Base-by-base conservation (phyloP, 2,797 vertebrate species). In the Poecilia picta region DNA sequence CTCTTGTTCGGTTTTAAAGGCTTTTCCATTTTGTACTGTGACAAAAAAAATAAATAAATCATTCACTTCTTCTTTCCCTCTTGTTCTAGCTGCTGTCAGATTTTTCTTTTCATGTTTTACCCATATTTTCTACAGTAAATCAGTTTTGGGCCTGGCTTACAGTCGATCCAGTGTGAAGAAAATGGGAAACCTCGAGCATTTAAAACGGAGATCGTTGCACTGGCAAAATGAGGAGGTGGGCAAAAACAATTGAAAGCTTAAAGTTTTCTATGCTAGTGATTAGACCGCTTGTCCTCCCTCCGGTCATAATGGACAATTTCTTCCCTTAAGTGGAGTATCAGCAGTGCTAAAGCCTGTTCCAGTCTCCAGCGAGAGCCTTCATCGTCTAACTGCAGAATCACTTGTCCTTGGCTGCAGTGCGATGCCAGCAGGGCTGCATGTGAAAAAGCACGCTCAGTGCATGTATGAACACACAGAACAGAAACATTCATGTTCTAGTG, bases 231-330 rank as follows among this genome's bases (percentile, higher is more conserved):
- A 81, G 81, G 87, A 87, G 83, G 89, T 68, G 81, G 77, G 31
- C 28, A 7, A 36, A 73, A 77, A 85, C 78, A n/a, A 76, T 74
- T 84, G 83, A 85, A 88, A 86, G 82, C 85, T 92, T 88, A 91
- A 92, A 91, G 86, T 89, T 91, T 85, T 77, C 76, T 85, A 74
- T 79, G 82, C 66, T 25, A 76, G 83, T 51, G 20, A 81, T 85
- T 62, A 53, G 72, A 74, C 80, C 47, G 78, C 78, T 79, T 57
- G 85, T 89, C 83, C 83, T 89, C 83, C 85, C 84, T 80, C 77
- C 78, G 77, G 88, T 85, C 71, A 86, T 81, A 82, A 84, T 82
- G 53, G 72, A 85, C 78, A 80, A 88, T 76, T 74, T 87, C 45
- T 91, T 84, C 81, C 77, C 84, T 53, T 78, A 71, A 87, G 87